Evolutionary conservation across 2,113 vertebrate genomes (phyloP).

Genomic region (Mungos mungo): DNA sequence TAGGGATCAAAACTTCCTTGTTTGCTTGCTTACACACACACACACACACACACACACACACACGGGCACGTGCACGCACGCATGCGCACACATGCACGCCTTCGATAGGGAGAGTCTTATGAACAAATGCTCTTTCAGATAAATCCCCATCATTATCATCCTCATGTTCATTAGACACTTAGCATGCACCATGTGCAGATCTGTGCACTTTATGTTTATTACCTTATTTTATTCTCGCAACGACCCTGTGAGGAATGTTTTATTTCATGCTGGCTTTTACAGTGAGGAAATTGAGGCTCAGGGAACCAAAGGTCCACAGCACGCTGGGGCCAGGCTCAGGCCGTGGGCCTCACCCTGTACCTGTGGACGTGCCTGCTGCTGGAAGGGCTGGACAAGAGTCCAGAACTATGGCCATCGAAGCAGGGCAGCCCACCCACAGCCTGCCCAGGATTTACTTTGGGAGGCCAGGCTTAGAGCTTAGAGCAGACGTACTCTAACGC

Average conservation of each 20-base stretch:
- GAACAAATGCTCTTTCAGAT: background rate
- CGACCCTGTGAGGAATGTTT: background rate
- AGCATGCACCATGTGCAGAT: background rate
- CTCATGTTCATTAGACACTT: background rate
- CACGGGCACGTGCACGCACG: too few relatives aligned
- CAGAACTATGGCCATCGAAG: background rate
- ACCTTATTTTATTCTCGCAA: background rate
- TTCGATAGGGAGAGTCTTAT: background rate
- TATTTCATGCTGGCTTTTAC: background rate
- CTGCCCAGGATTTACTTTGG: background rate
- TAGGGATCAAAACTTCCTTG: background rate
- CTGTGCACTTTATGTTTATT: background rate
- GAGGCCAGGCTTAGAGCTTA: background rate
- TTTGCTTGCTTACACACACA: too few relatives aligned
- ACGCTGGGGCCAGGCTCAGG: background rate
- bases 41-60: accelerated
- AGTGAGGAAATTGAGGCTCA: background rate
- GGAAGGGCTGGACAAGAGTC: background rate
- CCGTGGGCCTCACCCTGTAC: background rate
- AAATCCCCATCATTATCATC: too few relatives aligned
- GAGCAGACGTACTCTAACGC: too few relatives aligned
- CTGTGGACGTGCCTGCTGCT: background rate
- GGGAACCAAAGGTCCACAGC: background rate
- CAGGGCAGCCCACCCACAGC: background rate
- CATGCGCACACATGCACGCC: background rate